phyloP scores from a whole-genome alignment of 2,888 invertebrate species.

The Archips xylosteana region DNA sequence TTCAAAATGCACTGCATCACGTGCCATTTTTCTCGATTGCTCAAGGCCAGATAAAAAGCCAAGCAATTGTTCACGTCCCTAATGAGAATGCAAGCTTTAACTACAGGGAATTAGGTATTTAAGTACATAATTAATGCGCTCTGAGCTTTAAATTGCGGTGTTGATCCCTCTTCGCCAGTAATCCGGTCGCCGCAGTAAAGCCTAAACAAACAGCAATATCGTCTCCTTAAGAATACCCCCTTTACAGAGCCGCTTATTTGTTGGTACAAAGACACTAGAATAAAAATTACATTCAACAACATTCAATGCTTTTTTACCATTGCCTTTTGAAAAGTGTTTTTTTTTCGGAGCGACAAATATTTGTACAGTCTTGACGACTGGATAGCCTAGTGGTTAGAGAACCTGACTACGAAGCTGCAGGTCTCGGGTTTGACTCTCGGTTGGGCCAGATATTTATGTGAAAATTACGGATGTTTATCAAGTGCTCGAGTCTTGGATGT shows the following conservation, averaged over 20 bases:
- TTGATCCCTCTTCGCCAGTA: conserved; percentile 52
- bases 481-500: no score
- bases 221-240: conserved; percentile 33
- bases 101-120: conserved; percentile 46
- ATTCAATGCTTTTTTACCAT: no score
- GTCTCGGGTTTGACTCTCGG: no score
- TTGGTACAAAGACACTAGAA: neutral
- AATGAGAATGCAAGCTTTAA: conserved; percentile 43
- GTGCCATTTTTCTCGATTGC: conserved; percentile 6
- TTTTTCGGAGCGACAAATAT: no score
- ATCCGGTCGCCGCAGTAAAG: conserved; percentile 50
- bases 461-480: no score
- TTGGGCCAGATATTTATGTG: no score
- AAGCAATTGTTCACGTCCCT: conserved; percentile 41
- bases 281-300: neutral
- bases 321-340: no score
- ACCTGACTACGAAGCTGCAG: no score
- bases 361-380: no score
- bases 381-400: no score
- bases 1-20: neutral
- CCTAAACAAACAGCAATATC: conserved; percentile 53
- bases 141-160: conserved; percentile 56
- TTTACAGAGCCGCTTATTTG: neutral
- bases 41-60: conserved; percentile 2
- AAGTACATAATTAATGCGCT: conserved; percentile 56